Conservation (phyloP, 2,797 vertebrate species). For the Phrynocephalus guinanensis region DNA sequence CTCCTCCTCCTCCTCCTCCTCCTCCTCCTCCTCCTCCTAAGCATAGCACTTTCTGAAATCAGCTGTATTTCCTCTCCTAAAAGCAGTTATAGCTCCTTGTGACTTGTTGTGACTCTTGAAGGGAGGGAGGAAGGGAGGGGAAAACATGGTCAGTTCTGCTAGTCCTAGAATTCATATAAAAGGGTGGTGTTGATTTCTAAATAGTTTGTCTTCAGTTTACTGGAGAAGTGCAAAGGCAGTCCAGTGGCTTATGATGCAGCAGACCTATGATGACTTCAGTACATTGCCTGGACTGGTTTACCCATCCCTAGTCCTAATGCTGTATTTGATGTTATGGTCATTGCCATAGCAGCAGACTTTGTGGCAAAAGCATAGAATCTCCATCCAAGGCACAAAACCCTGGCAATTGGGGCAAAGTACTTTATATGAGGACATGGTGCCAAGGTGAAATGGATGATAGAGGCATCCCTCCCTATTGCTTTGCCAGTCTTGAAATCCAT, state of each 20-base stretch:
- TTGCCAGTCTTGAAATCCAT: background rate
- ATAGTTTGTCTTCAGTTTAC: constrained; percentile 1
- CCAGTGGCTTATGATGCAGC: constrained; percentile 29
- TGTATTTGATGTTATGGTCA: constrained; percentile 16
- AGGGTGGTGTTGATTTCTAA: background rate
- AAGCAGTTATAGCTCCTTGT: background rate
- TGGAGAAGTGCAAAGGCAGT: background rate
- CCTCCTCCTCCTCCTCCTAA: too few relatives aligned
- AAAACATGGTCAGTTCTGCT: background rate
- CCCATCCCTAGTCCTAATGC: background rate
- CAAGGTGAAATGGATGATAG: constrained; percentile 2
- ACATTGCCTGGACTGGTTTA: constrained; percentile 35
- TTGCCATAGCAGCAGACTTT: constrained; percentile 51
- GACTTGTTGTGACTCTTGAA: background rate
- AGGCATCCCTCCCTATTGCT: background rate
- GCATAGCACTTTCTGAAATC: background rate
- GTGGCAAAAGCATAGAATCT: constrained; percentile 10
- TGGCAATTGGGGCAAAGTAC: constrained; percentile 18
- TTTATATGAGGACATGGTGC: background rate
- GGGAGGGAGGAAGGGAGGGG: background rate
- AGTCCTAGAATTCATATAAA: constrained; percentile 11
- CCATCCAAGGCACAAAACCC: constrained; percentile 19
- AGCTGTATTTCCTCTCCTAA: background rate
- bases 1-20: too few relatives aligned
- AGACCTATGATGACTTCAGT: constrained; percentile 10